Base-by-base conservation (phyloP, 2,113 vertebrate genomes). In the Nipponia nippon region DNA sequence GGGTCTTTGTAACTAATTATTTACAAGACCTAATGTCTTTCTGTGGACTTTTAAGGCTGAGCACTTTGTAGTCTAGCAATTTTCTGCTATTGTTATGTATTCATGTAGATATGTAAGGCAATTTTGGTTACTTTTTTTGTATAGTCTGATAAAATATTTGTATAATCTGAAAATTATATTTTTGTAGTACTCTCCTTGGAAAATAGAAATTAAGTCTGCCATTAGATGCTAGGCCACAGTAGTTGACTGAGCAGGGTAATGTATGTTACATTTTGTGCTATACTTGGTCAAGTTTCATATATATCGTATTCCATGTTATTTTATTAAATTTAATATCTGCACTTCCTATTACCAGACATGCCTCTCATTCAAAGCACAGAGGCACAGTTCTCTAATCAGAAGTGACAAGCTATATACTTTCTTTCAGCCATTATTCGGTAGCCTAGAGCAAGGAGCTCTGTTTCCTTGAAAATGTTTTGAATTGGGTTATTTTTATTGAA, bases 401-500 rank as follows among this genome's bases (percentile, higher is more conserved):
- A 99, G 98, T 99, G 99, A 99, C 99, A 99, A 98, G 97, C 98
- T 98, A 99, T 99, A 99, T 98, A 99, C 99, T 99, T 99, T 98
- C 98, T 98, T 98, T 99, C 99, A 99, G 99, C 99, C 99, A 99
- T 99, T 99, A 99, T 98, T 98, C 81, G 95, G 98, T 99, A 98
- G 99, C 99, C 99, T 98, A 98, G 95, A 99, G 99, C 99, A 98
- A 98, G 97, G 97, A 98, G 98, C 98, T 98, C 98, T 98, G 98
- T 98, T 99, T 98, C 98, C 98, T 99, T 99, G 98, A 99, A 99
- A 99, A 99, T 98, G 98, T 98, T 99, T 98, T 99, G 98, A 99
- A 99, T 99, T 99, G 99, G 99, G 99, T 99, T 99, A 99, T 99
- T 99, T 99, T 99, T 99, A 99, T 99, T 99, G 99, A 99, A 99